A percentile compares a stretch with the other conserved stretches of the same genome.
Evolutionary conservation across 2,888 invertebrate species (phyloP).

Genomic region (Dendrolimus pini): DNA sequence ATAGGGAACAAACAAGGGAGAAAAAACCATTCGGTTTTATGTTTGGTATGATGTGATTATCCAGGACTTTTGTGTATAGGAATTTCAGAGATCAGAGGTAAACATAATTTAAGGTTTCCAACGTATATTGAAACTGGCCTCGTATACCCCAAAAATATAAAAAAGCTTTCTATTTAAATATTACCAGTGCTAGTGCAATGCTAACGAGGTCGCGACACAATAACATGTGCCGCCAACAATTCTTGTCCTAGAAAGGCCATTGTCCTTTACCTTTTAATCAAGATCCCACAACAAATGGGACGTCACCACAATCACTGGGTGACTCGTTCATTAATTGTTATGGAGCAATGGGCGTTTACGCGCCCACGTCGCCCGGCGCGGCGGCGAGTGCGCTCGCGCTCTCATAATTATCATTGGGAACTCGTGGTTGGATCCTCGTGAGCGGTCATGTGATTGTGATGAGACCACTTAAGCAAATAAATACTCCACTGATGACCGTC

Average conservation of each 20-base stretch:
- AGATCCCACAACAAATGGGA: constrained; percentile 32
- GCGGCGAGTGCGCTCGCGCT: constrained; percentile 28
- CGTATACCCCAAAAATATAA: no score
- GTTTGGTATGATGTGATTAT: no score
- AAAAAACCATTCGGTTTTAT: no score
- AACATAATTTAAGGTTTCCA: no score
- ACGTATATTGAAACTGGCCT: no score
- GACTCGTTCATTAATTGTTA: constrained; percentile 34
- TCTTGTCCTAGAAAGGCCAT: constrained; percentile 27
- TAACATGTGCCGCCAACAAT: background rate
- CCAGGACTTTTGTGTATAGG: no score
- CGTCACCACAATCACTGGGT: constrained; percentile 36
- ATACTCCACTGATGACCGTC: constrained; percentile 41
- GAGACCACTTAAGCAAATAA: constrained; percentile 73
- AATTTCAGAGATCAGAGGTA: no score
- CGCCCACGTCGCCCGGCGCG: constrained; percentile 33
- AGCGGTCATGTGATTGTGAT: constrained; percentile 69
- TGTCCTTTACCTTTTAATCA: constrained; percentile 47
- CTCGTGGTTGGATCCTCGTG: constrained; percentile 63
- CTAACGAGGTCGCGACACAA: background rate
- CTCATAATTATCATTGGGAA: constrained; percentile 49
- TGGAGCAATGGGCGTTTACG: constrained; percentile 37
- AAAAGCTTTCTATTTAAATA: no score
- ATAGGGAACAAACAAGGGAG: no score
- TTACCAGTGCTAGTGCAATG: background rate